Base-by-base conservation (phyloP, 2,888 invertebrate genomes). In the Candidula unifasciata region DNA sequence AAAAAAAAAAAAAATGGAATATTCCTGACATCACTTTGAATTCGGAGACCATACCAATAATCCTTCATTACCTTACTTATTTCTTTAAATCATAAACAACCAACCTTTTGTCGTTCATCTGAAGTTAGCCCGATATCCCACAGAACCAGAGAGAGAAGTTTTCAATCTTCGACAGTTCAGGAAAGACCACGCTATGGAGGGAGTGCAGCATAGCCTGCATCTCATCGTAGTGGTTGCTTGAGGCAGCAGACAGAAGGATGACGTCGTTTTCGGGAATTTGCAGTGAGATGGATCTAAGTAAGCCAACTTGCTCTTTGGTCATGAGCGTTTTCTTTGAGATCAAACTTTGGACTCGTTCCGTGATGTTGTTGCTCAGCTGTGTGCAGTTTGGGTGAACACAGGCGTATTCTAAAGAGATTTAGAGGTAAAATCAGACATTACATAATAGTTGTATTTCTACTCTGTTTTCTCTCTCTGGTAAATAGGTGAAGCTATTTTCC, bases 171-270 rank as follows among this genome's bases (percentile, higher is more conserved):
- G 71, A n/a, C 74, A 82, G 21, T 30, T 60, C 52, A 18, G 74
- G 82, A 30, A 64, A 82, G 44, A 82, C 82, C 2, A 74, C 27
- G 10, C n/a, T 44, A 27, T 82, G 82, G 3, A 82, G 64, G 0
- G 30, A 37, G 44, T 76, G 66, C 24, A 82, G 8, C 82, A 82
- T 37, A 5, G 74, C 82, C 60, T 82, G 82, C 76, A 82, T 60
- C 64, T 82, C 82, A 8, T 73, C 66, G 37, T 73, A 82, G 35
- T 82, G 82, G 27, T 82, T 66, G 18, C 57, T 8, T 0, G 82
- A 82, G 27, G n/a, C n/a, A 21, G 82, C 82, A 24, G 82, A 18
- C n/a, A 82, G 1, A 5, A 82, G 35, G 33, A 82, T 74, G 37
- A 82, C 37, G 30, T 82, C 82, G 66, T 13, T 76, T 60, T 76